Base-by-base conservation (phyloP, 1,140 invertebrate species). In the Gerris buenoi region DNA sequence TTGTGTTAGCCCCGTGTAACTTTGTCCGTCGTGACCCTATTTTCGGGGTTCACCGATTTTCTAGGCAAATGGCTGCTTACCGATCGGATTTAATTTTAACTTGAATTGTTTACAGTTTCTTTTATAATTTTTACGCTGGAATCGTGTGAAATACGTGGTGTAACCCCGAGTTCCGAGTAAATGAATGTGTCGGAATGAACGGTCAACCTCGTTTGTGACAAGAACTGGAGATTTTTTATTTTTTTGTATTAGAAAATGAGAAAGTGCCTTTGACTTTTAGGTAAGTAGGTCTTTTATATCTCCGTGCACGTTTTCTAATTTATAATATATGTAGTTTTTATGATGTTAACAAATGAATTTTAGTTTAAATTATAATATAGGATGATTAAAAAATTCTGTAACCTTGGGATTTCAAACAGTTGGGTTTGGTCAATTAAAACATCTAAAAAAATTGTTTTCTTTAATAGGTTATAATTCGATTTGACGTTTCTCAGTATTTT, bases 21-120 rank as follows among this genome's bases (percentile, higher is more conserved):
- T 60, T n/a, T 60, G 58, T 60, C 23, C n/a, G 33, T 10, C 62
- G 64, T 72, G 71, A 72, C 71, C 71, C 71, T 70, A 72, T 72
- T 72, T 71, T 72, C 68, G 69, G 71, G 69, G 71, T 72, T 69
- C 68, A 70, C 70, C 69, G 71, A 66, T 72, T 70, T 69, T 72
- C 69, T 71, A 71, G 69, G 69, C 69, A 46, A 46, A 72, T 71
- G 71, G 64, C 68, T 70, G 66, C 67, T 28, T 65, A 69, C 65
- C n/a, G n/a, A n/a, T n/a, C n/a, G n/a, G n/a, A n/a, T n/a, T n/a
- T n/a, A n/a, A n/a, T n/a, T n/a, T n/a, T n/a, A n/a, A n/a, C n/a
- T n/a, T n/a, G n/a, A n/a, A n/a, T n/a, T n/a, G n/a, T n/a, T n/a
- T n/a, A n/a, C n/a, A n/a, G n/a, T n/a, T n/a, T n/a, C n/a, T n/a